phyloP scores from a whole-genome alignment of 2,113 vertebrate species.

The Oryzias curvinotus region DNA sequence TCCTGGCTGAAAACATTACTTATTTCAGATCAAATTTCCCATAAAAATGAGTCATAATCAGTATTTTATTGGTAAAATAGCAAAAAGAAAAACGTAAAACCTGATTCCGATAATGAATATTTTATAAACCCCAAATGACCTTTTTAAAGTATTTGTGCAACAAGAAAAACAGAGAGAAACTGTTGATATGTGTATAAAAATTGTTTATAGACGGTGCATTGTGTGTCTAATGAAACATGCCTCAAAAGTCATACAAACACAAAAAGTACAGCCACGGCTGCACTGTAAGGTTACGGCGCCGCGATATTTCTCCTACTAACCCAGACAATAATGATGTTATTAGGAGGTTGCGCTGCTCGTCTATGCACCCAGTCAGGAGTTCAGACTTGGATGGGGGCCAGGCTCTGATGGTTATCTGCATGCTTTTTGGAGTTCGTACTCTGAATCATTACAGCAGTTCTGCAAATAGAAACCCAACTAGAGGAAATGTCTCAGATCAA shows the following conservation, averaged over 20 bases:
- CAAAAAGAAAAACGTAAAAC: no score
- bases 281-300: not conserved
- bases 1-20: no score
- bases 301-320: not conserved
- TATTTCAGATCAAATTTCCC: no score
- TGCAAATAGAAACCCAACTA: conserved; percentile 73
- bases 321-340: conserved; percentile 29
- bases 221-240: not conserved
- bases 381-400: conserved; percentile 51
- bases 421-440: conserved; percentile 54
- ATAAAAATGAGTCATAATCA: no score
- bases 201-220: not conserved
- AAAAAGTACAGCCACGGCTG: not conserved
- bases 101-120: no score
- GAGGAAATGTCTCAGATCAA: conserved; percentile 69
- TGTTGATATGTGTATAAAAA: no score
- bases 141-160: no score
- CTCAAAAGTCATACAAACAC: conserved; percentile 1
- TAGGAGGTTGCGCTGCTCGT: conserved; percentile 28
- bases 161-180: no score
- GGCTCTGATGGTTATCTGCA: conserved; percentile 70
- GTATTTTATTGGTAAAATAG: no score
- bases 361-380: conserved; percentile 27
- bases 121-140: no score
- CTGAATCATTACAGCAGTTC: conserved; percentile 67